Evolutionary conservation across 2,113 vertebrate genomes (phyloP).

Genomic region (Cottus gobio): DNA sequence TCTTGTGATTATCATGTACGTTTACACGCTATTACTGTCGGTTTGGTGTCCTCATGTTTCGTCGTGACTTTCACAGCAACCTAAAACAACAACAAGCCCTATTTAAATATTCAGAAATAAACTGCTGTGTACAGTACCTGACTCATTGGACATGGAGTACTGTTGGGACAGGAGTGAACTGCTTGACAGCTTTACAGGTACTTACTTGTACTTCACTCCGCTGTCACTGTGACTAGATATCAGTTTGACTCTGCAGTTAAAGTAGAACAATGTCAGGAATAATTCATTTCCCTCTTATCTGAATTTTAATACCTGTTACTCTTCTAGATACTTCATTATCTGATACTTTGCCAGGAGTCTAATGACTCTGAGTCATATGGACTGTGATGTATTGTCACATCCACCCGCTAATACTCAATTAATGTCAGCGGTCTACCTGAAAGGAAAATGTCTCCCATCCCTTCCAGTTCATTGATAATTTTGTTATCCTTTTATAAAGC

Average conservation of each 20-base stretch:
- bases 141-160: neutral
- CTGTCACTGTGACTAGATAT: neutral
- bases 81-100: conserved; percentile 17
- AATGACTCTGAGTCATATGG: conserved; percentile 9
- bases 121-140: neutral
- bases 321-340: conserved; percentile 14
- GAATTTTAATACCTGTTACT: neutral
- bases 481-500: neutral
- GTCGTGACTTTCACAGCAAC: conserved; percentile 12
- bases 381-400: conserved; percentile 18
- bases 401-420: neutral
- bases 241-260: neutral
- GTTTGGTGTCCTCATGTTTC: neutral
- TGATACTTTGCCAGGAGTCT: conserved; percentile 1
- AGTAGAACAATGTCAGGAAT: neutral
- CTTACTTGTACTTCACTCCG: neutral
- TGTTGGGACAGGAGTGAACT: neutral
- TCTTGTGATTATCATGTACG: conserved; percentile 19
- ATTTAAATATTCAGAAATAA: conserved; percentile 35
- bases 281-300: neutral
- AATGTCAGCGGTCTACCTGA: neutral
- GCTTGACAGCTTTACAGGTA: neutral
- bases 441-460: neutral
- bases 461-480: neutral
- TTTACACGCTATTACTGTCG: conserved; percentile 17